A percentile compares a stretch with the other conserved stretches of the same genome.
These are phyloP conservation scores for Serranus cabrilla DNA, from an alignment of 2,797 vertebrate genomes.

Conservation along the genomic window DNA sequence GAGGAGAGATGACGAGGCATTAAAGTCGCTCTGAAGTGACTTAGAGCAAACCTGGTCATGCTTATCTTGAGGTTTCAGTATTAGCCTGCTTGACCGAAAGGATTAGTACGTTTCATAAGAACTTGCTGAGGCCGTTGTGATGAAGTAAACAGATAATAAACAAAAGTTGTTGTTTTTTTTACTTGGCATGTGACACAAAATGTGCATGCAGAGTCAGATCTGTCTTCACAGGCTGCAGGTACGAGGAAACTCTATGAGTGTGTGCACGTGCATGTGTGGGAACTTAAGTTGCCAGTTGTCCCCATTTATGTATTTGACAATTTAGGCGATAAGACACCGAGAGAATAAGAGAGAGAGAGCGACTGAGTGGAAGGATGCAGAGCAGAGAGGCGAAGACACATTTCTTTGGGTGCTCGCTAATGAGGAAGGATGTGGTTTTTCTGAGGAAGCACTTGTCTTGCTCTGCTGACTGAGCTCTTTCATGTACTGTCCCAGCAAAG, in stretches of 20 bases:
- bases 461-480: constrained; percentile 55
- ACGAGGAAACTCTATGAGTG: constrained; percentile 7
- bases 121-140: constrained; percentile 44
- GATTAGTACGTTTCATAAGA: constrained; percentile 16
- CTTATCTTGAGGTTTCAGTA: constrained; percentile 60
- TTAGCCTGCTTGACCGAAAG: constrained; percentile 58
- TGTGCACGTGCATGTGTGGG: not conserved
- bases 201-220: constrained; percentile 9
- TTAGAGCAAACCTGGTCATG: constrained; percentile 49
- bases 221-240: not conserved
- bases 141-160: constrained; percentile 34
- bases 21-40: constrained; percentile 32
- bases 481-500: constrained; percentile 11
- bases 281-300: not conserved
- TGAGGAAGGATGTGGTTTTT: constrained; percentile 74
- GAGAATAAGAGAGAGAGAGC: not conserved
- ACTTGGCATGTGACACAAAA: not conserved
- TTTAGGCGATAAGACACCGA: not conserved
- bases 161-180: not conserved
- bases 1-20: constrained; percentile 54
- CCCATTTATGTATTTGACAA: not conserved
- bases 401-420: constrained; percentile 18
- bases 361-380: not conserved
- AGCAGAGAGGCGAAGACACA: not conserved
- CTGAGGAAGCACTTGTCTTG: constrained; percentile 59